phyloP scores from a whole-genome alignment of 2,888 invertebrate species.

The Tenodera sinensis region DNA sequence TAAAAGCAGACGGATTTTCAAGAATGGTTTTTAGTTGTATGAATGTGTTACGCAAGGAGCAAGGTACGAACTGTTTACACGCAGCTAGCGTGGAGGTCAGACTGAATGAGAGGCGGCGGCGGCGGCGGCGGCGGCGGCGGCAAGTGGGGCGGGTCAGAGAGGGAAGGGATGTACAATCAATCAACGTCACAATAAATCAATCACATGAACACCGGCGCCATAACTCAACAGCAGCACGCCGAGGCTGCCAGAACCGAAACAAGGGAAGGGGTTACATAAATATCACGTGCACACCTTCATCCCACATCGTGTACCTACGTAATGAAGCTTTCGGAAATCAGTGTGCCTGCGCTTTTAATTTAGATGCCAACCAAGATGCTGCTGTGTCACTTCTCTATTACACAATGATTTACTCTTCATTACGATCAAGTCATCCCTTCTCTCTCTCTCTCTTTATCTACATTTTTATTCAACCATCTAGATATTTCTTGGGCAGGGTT shows the following conservation, averaged over 20 bases:
- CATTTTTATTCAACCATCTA: no score
- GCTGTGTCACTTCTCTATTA: neutral
- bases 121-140: neutral
- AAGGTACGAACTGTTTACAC: neutral
- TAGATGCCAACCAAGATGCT: neutral
- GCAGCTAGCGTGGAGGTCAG: neutral
- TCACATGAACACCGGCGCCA: slow-evolving; percentile 35
- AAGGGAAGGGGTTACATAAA: neutral
- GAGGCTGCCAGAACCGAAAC: neutral
- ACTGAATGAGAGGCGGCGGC: slow-evolving; percentile 5
- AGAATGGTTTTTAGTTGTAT: no score
- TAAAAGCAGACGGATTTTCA: no score
- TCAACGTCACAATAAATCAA: slow-evolving; percentile 47
- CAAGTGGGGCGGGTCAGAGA: slow-evolving; percentile 9
- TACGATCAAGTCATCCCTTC: no score
- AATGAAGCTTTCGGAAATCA: neutral
- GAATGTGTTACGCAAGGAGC: no score
- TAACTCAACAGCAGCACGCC: slow-evolving; percentile 19
- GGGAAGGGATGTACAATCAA: slow-evolving; percentile 37
- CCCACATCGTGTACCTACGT: neutral
- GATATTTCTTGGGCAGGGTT: no score
- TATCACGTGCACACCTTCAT: neutral
- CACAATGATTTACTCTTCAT: no score
- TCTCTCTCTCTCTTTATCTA: no score
- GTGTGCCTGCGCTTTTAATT: neutral